phyloP scores from a whole-genome alignment of 1,140 invertebrate species.

The Zaprionus gabonicus region DNA sequence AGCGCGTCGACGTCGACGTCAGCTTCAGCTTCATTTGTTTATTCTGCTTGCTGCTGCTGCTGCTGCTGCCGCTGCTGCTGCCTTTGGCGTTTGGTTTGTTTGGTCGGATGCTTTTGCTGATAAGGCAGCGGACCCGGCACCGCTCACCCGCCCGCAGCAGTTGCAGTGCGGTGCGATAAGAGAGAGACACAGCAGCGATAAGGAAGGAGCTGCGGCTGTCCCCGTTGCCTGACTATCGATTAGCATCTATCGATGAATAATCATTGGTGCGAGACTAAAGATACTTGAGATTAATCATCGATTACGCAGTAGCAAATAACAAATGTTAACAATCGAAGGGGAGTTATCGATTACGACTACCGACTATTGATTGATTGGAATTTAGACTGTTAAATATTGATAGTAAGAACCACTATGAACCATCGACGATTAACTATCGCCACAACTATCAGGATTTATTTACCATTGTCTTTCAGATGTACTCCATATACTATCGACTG shows the following conservation, averaged over 20 bases:
- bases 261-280: background rate
- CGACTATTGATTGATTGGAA: too few species aligned
- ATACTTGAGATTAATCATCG: background rate
- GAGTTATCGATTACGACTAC: too few species aligned
- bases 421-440: too few species aligned
- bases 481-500: too few species aligned
- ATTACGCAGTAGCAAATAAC: background rate
- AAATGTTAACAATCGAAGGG: background rate
- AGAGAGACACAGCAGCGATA: background rate
- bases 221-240: background rate
- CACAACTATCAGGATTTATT: too few species aligned
- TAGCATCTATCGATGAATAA: background rate
- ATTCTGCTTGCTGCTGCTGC: conserved; percentile 49
- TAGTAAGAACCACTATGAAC: too few species aligned
- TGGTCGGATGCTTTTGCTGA: conserved; percentile 18
- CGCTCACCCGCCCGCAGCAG: background rate
- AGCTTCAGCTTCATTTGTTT: conserved; percentile 61
- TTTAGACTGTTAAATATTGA: too few species aligned
- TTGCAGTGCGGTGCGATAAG: background rate
- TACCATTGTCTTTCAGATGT: too few species aligned
- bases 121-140: background rate
- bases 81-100: conserved; percentile 30
- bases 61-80: conserved; percentile 16
- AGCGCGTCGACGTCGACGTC: conserved; percentile 23
- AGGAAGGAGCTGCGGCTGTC: background rate